These are phyloP conservation scores for Lynx canadensis DNA, from an alignment of 2,113 vertebrate species.

Conservation along the genomic window DNA sequence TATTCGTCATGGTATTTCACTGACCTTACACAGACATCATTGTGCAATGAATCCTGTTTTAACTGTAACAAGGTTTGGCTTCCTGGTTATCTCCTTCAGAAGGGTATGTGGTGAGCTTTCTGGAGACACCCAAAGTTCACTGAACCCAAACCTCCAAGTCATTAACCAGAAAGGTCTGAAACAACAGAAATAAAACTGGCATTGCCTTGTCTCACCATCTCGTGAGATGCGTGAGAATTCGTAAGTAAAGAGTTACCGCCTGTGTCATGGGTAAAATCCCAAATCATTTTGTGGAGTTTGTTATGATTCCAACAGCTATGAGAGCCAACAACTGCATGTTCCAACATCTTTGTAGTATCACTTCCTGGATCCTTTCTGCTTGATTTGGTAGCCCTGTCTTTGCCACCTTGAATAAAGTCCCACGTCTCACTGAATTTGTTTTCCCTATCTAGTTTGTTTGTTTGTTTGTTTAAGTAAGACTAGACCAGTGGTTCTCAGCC, in stretches of 20 bases:
- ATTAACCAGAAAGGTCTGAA: slow-evolving; percentile 64
- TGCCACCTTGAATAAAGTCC: background rate
- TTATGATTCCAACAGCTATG: slow-evolving; percentile 34
- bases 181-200: slow-evolving; percentile 53
- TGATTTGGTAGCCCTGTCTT: slow-evolving; percentile 18
- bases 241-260: background rate
- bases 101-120: background rate
- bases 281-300: slow-evolving; percentile 51
- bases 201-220: background rate
- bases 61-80: slow-evolving; percentile 27
- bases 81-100: slow-evolving; percentile 57
- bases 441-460: background rate
- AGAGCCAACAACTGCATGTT: slow-evolving; percentile 57
- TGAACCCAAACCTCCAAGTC: slow-evolving; percentile 61
- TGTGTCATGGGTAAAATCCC: slow-evolving; percentile 70
- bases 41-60: background rate
- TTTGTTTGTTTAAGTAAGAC: background rate
- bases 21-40: background rate
- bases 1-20: background rate
- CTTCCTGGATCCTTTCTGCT: slow-evolving; percentile 60
- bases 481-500: background rate
- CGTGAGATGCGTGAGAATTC: slow-evolving; percentile 39
- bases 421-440: background rate
- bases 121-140: slow-evolving; percentile 32
- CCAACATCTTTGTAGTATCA: slow-evolving; percentile 61